Evolutionary conservation across 2,888 invertebrate species (phyloP).

Genomic region (Spatulosminthurus flaviceps): DNA sequence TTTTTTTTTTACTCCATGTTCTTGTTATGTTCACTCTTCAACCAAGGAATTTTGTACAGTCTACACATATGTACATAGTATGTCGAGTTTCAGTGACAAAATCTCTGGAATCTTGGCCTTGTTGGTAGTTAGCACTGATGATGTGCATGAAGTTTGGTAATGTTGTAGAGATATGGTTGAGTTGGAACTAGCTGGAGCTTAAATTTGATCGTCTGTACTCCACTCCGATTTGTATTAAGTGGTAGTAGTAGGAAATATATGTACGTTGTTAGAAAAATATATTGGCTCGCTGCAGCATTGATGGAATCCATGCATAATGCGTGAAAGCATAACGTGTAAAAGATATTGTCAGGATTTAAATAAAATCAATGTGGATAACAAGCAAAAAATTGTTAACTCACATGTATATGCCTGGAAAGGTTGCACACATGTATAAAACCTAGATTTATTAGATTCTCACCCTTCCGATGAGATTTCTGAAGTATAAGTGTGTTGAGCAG

Average conservation of each 20-base stretch:
- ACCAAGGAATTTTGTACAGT: too few relatives aligned
- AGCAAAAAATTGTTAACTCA: neutral
- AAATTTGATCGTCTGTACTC: neutral
- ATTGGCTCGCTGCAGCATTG: too few relatives aligned
- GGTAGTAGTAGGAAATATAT: neutral
- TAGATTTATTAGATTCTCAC: neutral
- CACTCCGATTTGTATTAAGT: too few relatives aligned
- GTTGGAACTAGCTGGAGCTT: neutral
- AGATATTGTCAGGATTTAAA: conserved; percentile 3
- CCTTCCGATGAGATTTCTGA: neutral
- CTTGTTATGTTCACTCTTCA: too few relatives aligned
- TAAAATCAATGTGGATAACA: conserved; percentile 7
- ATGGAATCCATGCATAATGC: conserved; percentile 14
- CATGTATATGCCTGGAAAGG: neutral
- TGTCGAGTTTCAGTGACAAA: too few relatives aligned
- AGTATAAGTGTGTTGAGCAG: too few relatives aligned
- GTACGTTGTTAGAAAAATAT: too few relatives aligned
- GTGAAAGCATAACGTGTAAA: conserved; percentile 13
- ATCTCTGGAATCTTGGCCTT: too few relatives aligned
- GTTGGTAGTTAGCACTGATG: neutral
- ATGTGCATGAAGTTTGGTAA: neutral
- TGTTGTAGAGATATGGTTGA: neutral
- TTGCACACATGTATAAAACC: neutral
- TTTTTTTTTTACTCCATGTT: too few relatives aligned
- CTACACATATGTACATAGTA: too few relatives aligned